These are phyloP conservation scores for Sebastolobus altivelis DNA, from an alignment of 2,797 vertebrate species.

Conservation along the genomic window DNA sequence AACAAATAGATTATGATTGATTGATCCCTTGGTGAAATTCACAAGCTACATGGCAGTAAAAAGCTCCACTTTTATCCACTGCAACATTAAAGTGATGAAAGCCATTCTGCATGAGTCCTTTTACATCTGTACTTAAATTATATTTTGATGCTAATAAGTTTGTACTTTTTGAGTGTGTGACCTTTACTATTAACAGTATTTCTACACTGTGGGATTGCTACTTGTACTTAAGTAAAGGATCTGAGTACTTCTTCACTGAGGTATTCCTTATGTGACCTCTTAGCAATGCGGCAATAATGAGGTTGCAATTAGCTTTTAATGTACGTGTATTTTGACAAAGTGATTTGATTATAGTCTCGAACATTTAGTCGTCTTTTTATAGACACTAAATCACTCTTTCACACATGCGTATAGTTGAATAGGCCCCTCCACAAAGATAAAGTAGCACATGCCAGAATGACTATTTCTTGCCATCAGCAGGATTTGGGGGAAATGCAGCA, in stretches of 20 bases:
- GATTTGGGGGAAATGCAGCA: slow-evolving; percentile 32
- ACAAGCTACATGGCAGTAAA: neutral
- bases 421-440: slow-evolving; percentile 65
- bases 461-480: slow-evolving; percentile 50
- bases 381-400: slow-evolving; percentile 33
- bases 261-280: slow-evolving; percentile 30
- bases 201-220: neutral
- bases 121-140: neutral
- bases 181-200: neutral
- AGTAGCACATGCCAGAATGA: slow-evolving; percentile 69
- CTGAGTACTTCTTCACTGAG: neutral
- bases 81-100: neutral
- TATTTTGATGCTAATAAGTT: neutral
- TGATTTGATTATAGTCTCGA: slow-evolving; percentile 31
- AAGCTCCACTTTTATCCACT: neutral
- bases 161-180: neutral
- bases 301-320: slow-evolving; percentile 33
- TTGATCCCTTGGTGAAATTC: neutral
- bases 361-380: slow-evolving; percentile 50
- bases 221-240: neutral
- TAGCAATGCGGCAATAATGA: slow-evolving; percentile 43
- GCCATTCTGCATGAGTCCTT: neutral
- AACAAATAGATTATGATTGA: neutral
- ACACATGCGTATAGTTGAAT: slow-evolving; percentile 30
- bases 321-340: slow-evolving; percentile 32